Evolutionary conservation across 2,797 vertebrate genomes (phyloP).

Genomic region (Hyperoplus lanceolatus): DNA sequence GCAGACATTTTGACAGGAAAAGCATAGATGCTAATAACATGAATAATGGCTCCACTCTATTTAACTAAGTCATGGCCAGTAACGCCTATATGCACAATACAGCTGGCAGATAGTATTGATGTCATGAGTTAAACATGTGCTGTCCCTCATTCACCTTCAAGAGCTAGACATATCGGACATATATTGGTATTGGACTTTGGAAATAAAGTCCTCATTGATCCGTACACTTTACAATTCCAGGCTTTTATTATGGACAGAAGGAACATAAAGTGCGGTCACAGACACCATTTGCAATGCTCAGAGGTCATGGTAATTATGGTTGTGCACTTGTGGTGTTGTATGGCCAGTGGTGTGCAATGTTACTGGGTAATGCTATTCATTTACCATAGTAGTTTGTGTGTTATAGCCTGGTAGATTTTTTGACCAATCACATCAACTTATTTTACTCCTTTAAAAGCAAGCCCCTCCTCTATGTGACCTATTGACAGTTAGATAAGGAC

Average conservation of each 20-base stretch:
- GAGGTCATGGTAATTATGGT: background rate
- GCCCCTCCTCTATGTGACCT: background rate
- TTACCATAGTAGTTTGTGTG: background rate
- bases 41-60: slow-evolving; percentile 10
- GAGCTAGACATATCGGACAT: background rate
- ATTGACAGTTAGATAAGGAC: background rate
- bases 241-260: background rate
- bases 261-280: background rate
- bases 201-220: background rate
- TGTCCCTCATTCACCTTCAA: background rate
- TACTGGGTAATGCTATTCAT: background rate
- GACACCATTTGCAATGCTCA: background rate
- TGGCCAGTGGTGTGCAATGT: background rate
- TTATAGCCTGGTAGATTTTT: too few relatives aligned
- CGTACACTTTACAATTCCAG: background rate
- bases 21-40: slow-evolving; percentile 5
- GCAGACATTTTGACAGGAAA: slow-evolving; percentile 19
- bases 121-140: background rate
- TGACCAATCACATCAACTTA: background rate
- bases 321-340: background rate
- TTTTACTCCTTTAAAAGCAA: background rate
- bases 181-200: slow-evolving; percentile 5
- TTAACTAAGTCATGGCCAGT: background rate
- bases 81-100: background rate
- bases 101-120: background rate